Conservation (phyloP, 2,797 vertebrate genomes). For the Semotilus atromaculatus region DNA sequence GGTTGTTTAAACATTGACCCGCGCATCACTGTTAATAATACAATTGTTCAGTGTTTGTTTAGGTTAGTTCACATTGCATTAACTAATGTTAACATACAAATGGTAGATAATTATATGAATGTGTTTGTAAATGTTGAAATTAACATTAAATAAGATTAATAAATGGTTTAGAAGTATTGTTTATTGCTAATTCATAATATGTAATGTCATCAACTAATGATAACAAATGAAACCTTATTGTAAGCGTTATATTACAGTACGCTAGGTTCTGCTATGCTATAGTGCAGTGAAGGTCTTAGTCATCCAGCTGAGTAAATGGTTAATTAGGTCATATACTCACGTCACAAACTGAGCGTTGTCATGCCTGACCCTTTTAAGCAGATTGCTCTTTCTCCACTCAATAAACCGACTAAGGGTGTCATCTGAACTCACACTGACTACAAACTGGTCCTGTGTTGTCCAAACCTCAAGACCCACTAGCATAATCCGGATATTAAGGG, state of each 20-base stretch:
- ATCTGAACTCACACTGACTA: conserved; percentile 72
- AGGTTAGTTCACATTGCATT: neutral
- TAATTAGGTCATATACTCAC: conserved; percentile 72
- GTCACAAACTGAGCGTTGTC: conserved; percentile 92
- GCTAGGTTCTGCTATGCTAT: neutral
- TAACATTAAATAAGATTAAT: neutral
- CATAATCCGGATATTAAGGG: conserved; percentile 82
- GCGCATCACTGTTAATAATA: too few relatives aligned
- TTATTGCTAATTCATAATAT: neutral
- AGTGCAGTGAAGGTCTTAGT: neutral
- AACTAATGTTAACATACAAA: neutral
- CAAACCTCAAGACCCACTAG: conserved; percentile 92
- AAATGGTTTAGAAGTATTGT: neutral
- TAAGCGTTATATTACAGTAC: neutral
- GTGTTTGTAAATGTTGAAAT: neutral
- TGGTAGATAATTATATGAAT: neutral
- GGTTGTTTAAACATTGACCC: too few relatives aligned
- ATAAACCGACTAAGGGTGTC: conserved; percentile 84
- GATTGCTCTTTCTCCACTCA: conserved; percentile 77
- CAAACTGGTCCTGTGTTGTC: conserved; percentile 77
- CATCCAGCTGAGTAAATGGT: neutral
- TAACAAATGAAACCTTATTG: neutral
- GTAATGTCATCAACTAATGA: neutral
- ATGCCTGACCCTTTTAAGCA: conserved; percentile 74
- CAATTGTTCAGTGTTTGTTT: neutral